These are phyloP conservation scores for Rhopalosiphum nymphaeae DNA, from an alignment of 2,888 invertebrate genomes.

Conservation along the genomic window DNA sequence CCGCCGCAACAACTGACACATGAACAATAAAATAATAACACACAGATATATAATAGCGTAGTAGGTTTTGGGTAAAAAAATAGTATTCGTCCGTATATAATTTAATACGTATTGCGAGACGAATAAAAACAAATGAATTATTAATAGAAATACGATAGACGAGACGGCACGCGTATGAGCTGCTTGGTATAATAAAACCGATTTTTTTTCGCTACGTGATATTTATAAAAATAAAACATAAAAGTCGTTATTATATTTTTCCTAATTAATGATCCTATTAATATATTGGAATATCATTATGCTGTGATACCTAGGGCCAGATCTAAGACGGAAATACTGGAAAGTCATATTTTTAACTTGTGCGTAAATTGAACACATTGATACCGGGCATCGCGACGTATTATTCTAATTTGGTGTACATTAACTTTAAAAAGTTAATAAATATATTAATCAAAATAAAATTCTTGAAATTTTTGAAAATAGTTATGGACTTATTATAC, in stretches of 20 bases:
- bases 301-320: too few relatives aligned
- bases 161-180: neutral
- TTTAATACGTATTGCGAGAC: neutral
- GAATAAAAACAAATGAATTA: slow-evolving; percentile 41
- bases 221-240: neutral
- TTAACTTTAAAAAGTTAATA: too few relatives aligned
- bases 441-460: too few relatives aligned
- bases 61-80: neutral
- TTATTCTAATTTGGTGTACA: too few relatives aligned
- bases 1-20: neutral
- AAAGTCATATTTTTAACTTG: too few relatives aligned
- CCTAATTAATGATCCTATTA: neutral
- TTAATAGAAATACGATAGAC: neutral
- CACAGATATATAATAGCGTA: neutral
- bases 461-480: too few relatives aligned
- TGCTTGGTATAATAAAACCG: neutral
- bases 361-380: too few relatives aligned
- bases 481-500: too few relatives aligned
- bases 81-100: neutral
- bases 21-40: neutral
- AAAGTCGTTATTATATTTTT: neutral
- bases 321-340: too few relatives aligned
- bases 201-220: neutral
- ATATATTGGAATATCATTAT: too few relatives aligned
- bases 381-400: too few relatives aligned